These are phyloP conservation scores for Cryptocheilus praepositus DNA, from an alignment of 2,888 invertebrate species.

Conservation along the genomic window DNA sequence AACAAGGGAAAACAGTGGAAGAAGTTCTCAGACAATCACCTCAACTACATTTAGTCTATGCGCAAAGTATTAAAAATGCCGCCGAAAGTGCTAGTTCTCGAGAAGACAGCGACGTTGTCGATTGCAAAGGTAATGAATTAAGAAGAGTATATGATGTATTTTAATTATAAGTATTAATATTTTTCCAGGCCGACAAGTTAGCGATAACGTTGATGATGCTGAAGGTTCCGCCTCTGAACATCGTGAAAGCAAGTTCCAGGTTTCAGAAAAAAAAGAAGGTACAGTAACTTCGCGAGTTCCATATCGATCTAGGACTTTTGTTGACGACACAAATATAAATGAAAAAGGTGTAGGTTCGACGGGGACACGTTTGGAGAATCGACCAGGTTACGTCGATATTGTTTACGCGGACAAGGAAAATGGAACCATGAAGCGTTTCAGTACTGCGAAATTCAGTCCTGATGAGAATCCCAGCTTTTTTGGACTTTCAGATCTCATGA, in stretches of 20 bases:
- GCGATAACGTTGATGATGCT: conserved; percentile 1
- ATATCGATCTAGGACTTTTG: neutral
- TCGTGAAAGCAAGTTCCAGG: conserved; percentile 14
- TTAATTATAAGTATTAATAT: too few relatives aligned
- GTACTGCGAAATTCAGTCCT: conserved; percentile 56
- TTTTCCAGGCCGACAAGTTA: neutral
- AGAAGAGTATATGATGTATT: neutral
- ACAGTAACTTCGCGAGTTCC: neutral
- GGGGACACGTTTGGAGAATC: conserved; percentile 21
- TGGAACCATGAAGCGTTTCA: conserved; percentile 57
- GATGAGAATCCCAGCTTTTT: conserved; percentile 55
- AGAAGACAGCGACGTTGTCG: conserved; percentile 26
- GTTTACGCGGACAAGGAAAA: conserved; percentile 60
- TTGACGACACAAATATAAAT: too few relatives aligned
- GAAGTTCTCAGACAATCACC: too few relatives aligned
- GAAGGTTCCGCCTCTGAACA: conserved; percentile 25
- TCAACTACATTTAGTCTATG: conserved; percentile 44
- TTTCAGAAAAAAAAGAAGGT: neutral
- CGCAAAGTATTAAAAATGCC: conserved; percentile 29
- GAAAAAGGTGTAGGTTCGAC: too few relatives aligned
- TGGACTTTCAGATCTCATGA: conserved; percentile 59
- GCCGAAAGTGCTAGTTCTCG: neutral
- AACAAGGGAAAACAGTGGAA: too few relatives aligned
- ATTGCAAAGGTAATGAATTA: conserved; percentile 38
- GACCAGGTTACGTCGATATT: conserved; percentile 67